Evolutionary conservation across 2,113 vertebrate species (phyloP).

Genomic region (Fulica atra): DNA sequence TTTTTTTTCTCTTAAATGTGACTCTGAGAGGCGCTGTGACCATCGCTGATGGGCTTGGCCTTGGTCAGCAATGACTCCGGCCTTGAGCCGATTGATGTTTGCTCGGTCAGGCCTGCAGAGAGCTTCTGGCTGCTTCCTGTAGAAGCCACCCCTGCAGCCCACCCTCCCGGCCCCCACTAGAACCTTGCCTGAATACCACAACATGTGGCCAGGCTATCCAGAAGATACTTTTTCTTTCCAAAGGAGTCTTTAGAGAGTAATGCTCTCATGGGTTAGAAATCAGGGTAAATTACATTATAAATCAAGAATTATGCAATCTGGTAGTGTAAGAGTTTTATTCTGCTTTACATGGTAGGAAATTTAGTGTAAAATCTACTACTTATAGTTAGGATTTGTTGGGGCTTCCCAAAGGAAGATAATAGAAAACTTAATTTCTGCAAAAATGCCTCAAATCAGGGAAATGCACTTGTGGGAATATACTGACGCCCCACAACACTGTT

Average conservation of each 20-base stretch:
- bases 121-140: too few relatives aligned
- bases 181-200: too few relatives aligned
- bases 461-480: background rate
- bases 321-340: background rate
- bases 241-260: background rate
- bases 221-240: background rate
- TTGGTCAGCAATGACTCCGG: too few relatives aligned
- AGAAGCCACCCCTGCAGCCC: too few relatives aligned
- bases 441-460: background rate
- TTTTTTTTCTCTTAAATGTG: too few relatives aligned
- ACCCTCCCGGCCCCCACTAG: too few relatives aligned
- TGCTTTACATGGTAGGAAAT: background rate
- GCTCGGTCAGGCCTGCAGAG: too few relatives aligned
- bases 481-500: rapidly evolving
- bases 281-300: background rate
- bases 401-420: background rate
- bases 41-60: too few relatives aligned
- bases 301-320: background rate
- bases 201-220: background rate
- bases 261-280: background rate
- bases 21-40: too few relatives aligned
- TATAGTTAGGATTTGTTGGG: background rate
- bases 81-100: too few relatives aligned
- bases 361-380: background rate
- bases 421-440: background rate